phyloP scores from a whole-genome alignment of 2,888 invertebrate species.

The Aphodius sticticus region DNA sequence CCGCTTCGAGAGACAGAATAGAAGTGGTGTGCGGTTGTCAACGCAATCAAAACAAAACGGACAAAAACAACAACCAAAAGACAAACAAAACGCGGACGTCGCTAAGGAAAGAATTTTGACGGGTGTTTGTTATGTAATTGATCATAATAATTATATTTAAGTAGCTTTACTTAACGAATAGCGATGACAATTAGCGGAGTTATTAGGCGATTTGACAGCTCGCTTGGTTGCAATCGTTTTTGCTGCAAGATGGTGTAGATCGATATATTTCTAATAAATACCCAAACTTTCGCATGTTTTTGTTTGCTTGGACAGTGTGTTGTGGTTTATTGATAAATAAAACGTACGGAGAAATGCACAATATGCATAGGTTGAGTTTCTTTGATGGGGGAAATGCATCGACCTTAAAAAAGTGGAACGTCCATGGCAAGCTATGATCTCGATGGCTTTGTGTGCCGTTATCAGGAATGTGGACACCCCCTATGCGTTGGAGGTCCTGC shows the following conservation, averaged over 20 bases:
- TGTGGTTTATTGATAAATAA: not conserved
- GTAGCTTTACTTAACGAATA: not conserved
- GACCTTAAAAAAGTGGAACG: slow-evolving; percentile 17
- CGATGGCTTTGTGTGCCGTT: not conserved
- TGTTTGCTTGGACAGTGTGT: not conserved
- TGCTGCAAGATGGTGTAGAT: slow-evolving; percentile 24
- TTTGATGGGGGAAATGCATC: slow-evolving; percentile 10
- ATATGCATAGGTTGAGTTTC: slow-evolving; percentile 6
- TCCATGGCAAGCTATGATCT: slow-evolving; percentile 12
- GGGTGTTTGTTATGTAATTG: not conserved
- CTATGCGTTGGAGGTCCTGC: not conserved
- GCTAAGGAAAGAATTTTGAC: not conserved
- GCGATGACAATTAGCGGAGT: not conserved
- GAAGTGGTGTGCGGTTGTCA: slow-evolving; percentile 29
- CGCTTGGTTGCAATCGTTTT: slow-evolving; percentile 21
- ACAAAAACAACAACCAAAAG: not conserved
- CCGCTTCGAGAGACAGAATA: not conserved
- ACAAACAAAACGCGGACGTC: not conserved
- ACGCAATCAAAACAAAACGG: not conserved
- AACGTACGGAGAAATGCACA: not conserved
- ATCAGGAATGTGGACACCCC: not conserved
- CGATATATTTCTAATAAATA: slow-evolving; percentile 21
- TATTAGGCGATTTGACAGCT: slow-evolving; percentile 15
- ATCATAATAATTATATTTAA: not conserved
- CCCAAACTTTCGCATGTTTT: not conserved